Evolutionary conservation across 2,797 vertebrate species (phyloP).

Genomic region (Garrulus glandarius): DNA sequence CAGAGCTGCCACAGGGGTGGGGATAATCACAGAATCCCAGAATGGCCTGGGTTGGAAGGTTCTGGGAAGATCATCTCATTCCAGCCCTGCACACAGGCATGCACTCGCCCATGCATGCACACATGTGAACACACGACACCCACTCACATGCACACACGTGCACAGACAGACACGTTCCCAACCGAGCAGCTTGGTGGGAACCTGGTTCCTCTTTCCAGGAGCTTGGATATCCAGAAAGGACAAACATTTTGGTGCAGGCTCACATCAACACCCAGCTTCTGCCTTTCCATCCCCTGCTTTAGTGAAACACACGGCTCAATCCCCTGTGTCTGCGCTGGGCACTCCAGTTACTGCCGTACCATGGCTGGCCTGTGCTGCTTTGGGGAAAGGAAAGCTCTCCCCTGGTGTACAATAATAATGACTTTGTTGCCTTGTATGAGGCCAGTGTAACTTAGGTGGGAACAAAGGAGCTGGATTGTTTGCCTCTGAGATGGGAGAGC

Average conservation of each 20-base stretch:
- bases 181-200: not conserved
- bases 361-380: not conserved
- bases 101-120: no score
- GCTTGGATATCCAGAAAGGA: not conserved
- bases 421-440: not conserved
- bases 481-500: constrained; percentile 37
- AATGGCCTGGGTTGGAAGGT: not conserved
- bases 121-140: not conserved
- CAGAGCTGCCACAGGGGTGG: fast-evolving
- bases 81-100: not conserved
- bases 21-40: not conserved
- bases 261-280: not conserved
- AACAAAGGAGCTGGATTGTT: constrained; percentile 10
- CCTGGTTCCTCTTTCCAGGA: not conserved
- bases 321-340: not conserved
- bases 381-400: not conserved
- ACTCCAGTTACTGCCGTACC: fast-evolving
- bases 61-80: no score
- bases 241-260: not conserved
- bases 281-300: not conserved
- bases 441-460: not conserved
- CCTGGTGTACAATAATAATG: not conserved
- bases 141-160: not conserved
- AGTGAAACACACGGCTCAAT: fast-evolving
- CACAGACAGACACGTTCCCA: not conserved